Percentiles rank a stretch among this genome's conserved stretches.
phyloP scores from a whole-genome alignment of 1,140 invertebrate species.

The Himalopsyche phryganea region DNA sequence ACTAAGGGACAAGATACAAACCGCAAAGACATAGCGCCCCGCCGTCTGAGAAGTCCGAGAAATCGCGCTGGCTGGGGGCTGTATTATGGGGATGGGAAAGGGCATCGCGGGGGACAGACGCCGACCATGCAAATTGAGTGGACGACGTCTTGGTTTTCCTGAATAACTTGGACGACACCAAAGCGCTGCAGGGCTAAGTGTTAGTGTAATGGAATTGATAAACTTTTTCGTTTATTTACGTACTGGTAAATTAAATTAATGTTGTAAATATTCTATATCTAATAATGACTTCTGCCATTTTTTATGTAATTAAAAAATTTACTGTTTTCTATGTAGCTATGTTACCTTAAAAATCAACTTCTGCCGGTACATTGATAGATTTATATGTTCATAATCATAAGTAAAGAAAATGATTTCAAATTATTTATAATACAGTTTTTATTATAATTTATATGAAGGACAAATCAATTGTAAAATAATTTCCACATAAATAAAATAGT shows the following conservation, averaged over 20 bases:
- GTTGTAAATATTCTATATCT: background rate
- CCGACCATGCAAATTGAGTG: constrained; percentile 28
- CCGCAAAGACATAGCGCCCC: constrained; percentile 9
- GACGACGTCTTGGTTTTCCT: constrained; percentile 28
- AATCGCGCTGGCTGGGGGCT: background rate
- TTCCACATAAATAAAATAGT: no score
- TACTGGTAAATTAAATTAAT: no score
- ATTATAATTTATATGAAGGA: no score
- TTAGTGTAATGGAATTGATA: constrained; percentile 7
- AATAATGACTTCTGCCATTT: background rate
- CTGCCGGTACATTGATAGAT: no score
- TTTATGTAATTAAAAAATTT: background rate
- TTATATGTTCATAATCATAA: no score
- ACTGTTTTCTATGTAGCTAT: background rate
- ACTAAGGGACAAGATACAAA: background rate
- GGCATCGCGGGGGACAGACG: background rate
- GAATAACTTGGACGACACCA: constrained; percentile 9
- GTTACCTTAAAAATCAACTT: background rate
- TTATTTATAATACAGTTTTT: no score
- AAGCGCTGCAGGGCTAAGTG: constrained; percentile 13
- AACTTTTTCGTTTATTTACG: no score
- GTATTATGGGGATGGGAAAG: no score
- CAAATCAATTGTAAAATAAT: no score
- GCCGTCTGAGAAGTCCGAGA: background rate
- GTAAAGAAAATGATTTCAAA: no score